Percentiles rank a stretch among this genome's conserved stretches.
These are phyloP conservation scores for Neodiprion lecontei DNA, from an alignment of 1,140 invertebrate species.

Conservation along the genomic window DNA sequence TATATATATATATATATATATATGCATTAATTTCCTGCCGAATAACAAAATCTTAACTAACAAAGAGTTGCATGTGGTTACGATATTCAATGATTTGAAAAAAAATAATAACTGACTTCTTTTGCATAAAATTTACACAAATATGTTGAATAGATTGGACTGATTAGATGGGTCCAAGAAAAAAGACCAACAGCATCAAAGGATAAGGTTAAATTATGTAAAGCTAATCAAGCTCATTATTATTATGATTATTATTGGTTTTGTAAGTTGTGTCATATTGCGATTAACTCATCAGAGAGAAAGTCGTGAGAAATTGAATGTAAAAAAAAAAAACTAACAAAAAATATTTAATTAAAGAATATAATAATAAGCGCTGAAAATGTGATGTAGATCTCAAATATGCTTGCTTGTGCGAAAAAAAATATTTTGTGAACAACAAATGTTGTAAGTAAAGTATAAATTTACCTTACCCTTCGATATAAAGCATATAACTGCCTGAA, in stretches of 20 bases:
- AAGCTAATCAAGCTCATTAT: neutral
- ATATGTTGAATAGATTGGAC: too few relatives aligned
- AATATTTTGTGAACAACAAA: neutral
- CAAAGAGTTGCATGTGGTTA: too few relatives aligned
- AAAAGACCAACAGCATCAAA: too few relatives aligned
- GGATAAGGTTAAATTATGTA: too few relatives aligned
- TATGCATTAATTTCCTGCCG: neutral
- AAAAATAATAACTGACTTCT: too few relatives aligned
- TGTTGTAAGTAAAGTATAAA: neutral
- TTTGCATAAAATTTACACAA: too few relatives aligned
- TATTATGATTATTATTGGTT: neutral
- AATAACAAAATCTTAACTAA: too few relatives aligned
- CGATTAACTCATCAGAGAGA: neutral
- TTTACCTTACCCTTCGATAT: conserved; percentile 3
- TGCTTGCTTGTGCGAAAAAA: neutral
- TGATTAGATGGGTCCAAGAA: too few relatives aligned
- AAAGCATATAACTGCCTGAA: neutral
- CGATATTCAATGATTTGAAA: too few relatives aligned
- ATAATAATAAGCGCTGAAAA: neutral
- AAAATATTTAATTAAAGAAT: too few relatives aligned
- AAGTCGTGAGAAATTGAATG: neutral
- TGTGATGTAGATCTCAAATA: neutral
- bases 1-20: neutral
- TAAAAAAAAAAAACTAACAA: neutral
- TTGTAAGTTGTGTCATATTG: neutral